These are phyloP conservation scores for Ormyrus pomaceus DNA, from an alignment of 2,888 invertebrate species.

Conservation along the genomic window DNA sequence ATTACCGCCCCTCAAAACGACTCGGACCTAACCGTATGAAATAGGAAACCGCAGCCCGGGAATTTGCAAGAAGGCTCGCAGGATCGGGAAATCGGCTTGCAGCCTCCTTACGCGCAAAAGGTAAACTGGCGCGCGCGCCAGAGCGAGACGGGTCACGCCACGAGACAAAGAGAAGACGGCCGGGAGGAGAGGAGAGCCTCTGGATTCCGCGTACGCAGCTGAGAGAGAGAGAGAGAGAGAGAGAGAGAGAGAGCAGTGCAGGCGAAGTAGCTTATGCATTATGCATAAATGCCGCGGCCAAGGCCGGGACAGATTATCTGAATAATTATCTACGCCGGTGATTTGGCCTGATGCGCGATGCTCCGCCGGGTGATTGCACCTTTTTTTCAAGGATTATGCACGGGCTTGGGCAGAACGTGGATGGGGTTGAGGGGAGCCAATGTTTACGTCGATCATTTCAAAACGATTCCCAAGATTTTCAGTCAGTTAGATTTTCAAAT, in stretches of 20 bases:
- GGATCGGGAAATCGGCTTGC: too few relatives aligned
- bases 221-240: slow-evolving; percentile 38
- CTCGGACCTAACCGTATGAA: too few relatives aligned
- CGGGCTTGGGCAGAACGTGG: too few relatives aligned
- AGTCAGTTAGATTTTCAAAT: too few relatives aligned
- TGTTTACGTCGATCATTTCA: too few relatives aligned
- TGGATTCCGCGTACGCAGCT: slow-evolving; percentile 35
- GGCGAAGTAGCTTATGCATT: slow-evolving; percentile 45
- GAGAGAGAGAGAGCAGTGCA: slow-evolving; percentile 38
- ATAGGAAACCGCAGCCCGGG: too few relatives aligned
- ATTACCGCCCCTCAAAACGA: too few relatives aligned
- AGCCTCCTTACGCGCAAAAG: too few relatives aligned
- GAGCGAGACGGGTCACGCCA: slow-evolving; percentile 50
- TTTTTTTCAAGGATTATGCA: background rate
- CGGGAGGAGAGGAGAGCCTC: slow-evolving; percentile 10
- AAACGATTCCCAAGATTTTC: too few relatives aligned
- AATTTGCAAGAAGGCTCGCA: too few relatives aligned
- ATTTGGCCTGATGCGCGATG: background rate
- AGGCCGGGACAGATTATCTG: slow-evolving; percentile 43
- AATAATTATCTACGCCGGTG: slow-evolving; percentile 43
- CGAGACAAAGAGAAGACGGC: slow-evolving; percentile 30
- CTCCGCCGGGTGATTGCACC: background rate
- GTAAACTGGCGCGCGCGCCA: background rate
- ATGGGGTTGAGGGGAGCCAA: too few relatives aligned
- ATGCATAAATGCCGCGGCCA: slow-evolving; percentile 46